Percentiles rank a stretch among this genome's conserved stretches.
Conservation (phyloP, 2,113 vertebrate genomes). For the Brachypodius melanocephalos region DNA sequence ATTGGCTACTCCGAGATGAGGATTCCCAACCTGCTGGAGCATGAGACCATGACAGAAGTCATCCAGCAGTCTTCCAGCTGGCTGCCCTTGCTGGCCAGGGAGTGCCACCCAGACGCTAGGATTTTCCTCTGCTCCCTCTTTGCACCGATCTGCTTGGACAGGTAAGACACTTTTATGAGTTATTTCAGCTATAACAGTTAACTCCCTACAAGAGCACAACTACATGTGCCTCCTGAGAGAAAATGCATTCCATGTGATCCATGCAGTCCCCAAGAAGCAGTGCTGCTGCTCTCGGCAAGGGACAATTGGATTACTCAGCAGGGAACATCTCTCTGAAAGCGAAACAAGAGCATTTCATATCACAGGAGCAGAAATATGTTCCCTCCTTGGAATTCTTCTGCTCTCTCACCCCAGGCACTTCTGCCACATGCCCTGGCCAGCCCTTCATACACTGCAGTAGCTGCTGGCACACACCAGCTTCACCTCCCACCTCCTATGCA, state of each 20-base stretch:
- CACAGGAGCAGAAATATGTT: not conserved
- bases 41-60: slow-evolving; percentile 78
- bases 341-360: not conserved
- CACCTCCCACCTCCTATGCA: not conserved
- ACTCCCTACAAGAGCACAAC: not conserved
- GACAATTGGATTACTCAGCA: not conserved
- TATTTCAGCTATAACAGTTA: not conserved
- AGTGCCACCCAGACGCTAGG: slow-evolving; percentile 81
- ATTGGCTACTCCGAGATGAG: slow-evolving; percentile 82
- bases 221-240: not conserved
- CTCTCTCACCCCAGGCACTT: not conserved
- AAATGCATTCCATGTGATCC: accelerated
- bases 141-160: slow-evolving; percentile 83
- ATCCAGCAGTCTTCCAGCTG: slow-evolving; percentile 83
- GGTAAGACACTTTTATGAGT: slow-evolving; percentile 64
- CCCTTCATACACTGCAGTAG: accelerated
- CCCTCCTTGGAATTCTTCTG: not conserved
- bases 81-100: slow-evolving; percentile 81
- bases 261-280: not conserved
- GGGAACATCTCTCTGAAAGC: not conserved
- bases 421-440: not conserved
- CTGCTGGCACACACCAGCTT: not conserved
- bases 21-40: slow-evolving; percentile 84
- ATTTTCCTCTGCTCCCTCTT: slow-evolving; percentile 88
- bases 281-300: not conserved